These are phyloP conservation scores for Saguinus imperator DNA, from an alignment of 2,113 vertebrate species.

Conservation along the genomic window DNA sequence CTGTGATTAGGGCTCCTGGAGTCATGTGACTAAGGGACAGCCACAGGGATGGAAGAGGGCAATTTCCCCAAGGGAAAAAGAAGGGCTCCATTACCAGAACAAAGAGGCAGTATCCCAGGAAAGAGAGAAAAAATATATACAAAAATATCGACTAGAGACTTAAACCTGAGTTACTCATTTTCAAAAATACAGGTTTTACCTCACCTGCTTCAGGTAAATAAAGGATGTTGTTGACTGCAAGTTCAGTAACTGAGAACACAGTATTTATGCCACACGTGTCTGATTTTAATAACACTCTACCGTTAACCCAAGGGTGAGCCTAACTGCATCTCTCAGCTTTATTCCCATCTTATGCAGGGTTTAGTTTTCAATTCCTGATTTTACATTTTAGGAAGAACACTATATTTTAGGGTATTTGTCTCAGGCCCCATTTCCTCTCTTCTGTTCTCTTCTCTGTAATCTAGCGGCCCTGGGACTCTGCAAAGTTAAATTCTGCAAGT, in stretches of 20 bases:
- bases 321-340: neutral
- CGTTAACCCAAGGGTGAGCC: neutral
- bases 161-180: neutral
- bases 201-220: neutral
- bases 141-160: neutral
- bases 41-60: neutral
- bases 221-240: neutral
- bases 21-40: neutral
- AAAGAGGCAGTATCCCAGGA: neutral
- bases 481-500: neutral
- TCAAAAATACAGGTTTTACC: neutral
- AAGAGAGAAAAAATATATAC: neutral
- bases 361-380: neutral
- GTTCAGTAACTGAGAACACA: neutral
- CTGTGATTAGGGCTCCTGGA: neutral
- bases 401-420: neutral
- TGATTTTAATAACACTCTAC: neutral
- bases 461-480: neutral
- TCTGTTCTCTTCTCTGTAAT: neutral
- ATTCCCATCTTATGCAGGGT: neutral
- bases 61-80: neutral
- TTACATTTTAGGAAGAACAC: neutral
- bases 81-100: neutral
- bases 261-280: neutral
- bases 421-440: neutral